phyloP scores from a whole-genome alignment of 2,888 invertebrate genomes.

The Zaprionus bogoriensis region DNA sequence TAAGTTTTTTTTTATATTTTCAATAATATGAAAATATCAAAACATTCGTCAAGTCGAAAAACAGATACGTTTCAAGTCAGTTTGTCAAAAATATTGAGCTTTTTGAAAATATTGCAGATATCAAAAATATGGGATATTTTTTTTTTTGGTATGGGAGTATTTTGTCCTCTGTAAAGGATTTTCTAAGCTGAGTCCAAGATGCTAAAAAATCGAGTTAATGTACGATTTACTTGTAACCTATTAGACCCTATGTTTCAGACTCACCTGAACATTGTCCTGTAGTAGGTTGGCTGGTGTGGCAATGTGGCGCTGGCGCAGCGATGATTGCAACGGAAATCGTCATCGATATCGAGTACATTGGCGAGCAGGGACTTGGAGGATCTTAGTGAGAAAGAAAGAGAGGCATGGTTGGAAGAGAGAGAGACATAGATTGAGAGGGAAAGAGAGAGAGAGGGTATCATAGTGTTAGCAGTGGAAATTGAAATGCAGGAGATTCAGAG shows the following conservation, averaged over 20 bases:
- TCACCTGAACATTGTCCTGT: slow-evolving; percentile 87
- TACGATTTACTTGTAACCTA: too few relatives aligned
- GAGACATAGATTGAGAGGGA: neutral
- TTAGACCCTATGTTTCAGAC: slow-evolving; percentile 6
- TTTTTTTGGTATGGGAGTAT: too few relatives aligned
- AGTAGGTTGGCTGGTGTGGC: slow-evolving; percentile 86
- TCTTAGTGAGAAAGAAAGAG: slow-evolving; percentile 77
- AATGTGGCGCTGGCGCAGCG: slow-evolving; percentile 84
- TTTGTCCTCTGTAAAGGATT: too few relatives aligned
- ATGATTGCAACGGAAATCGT: slow-evolving; percentile 94
- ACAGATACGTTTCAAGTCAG: too few relatives aligned
- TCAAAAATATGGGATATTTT: too few relatives aligned
- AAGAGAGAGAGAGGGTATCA: neutral
- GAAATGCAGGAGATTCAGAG: neutral
- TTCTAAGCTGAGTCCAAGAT: too few relatives aligned
- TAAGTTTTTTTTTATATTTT: too few relatives aligned
- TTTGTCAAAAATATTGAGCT: neutral
- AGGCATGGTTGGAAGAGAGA: neutral
- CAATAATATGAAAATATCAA: neutral
- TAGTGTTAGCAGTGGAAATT: too few relatives aligned
- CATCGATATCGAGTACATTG: slow-evolving; percentile 98
- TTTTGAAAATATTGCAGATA: neutral
- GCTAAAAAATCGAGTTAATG: too few relatives aligned
- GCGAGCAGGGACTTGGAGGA: slow-evolving; percentile 97
- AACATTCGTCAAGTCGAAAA: neutral